phyloP scores from a whole-genome alignment of 2,113 vertebrate species.

The Pteropus alecto region DNA sequence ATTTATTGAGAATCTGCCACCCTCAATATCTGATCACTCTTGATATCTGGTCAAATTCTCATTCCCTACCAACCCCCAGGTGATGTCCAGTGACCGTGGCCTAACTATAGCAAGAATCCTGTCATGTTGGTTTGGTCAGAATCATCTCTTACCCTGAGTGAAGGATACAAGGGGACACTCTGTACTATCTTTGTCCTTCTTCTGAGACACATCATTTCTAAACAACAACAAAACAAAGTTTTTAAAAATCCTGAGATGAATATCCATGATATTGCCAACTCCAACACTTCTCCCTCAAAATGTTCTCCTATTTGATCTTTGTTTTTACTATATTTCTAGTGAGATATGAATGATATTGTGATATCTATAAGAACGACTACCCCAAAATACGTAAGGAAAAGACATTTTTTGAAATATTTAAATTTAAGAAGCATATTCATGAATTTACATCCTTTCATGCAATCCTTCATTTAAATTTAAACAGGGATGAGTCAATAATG shows the following conservation, averaged over 20 bases:
- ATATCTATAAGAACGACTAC: not conserved
- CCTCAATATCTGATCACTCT: not conserved
- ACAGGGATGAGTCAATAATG: slow-evolving; percentile 25
- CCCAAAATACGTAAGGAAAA: not conserved
- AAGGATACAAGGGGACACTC: not conserved
- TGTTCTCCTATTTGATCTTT: not conserved
- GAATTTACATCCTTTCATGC: not conserved
- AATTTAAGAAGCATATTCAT: not conserved
- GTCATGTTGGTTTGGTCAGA: not conserved
- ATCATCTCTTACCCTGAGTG: not conserved
- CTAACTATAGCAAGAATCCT: not conserved
- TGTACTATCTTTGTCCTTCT: not conserved
- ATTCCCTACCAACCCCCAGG: not conserved
- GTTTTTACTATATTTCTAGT: not conserved
- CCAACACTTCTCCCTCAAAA: not conserved
- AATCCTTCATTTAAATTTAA: slow-evolving; percentile 21
- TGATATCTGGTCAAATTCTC: not conserved
- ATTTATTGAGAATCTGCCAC: not conserved
- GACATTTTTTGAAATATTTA: not conserved
- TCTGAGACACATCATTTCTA: not conserved
- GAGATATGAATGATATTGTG: not conserved
- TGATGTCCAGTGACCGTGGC: too few relatives aligned
- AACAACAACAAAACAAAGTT: not conserved
- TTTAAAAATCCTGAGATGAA: not conserved
- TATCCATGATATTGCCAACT: not conserved